Percentiles rank a stretch among this genome's conserved stretches.
phyloP scores from a whole-genome alignment of 2,888 invertebrate genomes.

The Hipparchia semele region DNA sequence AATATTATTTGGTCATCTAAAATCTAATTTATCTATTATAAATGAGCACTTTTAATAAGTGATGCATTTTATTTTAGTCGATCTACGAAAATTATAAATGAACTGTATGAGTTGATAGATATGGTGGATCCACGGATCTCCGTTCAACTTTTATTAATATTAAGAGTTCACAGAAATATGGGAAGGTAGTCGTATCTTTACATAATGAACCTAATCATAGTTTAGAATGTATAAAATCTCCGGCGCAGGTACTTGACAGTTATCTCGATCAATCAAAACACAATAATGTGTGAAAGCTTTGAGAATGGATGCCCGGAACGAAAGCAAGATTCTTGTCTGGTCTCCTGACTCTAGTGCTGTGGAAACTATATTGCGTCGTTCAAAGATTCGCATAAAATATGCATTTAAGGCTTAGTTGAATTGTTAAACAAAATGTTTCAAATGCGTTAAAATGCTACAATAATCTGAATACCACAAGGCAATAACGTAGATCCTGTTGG shows the following conservation, averaged over 20 bases:
- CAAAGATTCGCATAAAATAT: no score
- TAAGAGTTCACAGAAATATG: background rate
- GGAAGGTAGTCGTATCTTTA: background rate
- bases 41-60: no score
- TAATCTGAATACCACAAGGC: slow-evolving; percentile 39
- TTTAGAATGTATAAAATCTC: slow-evolving; percentile 27
- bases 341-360: slow-evolving; percentile 6
- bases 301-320: slow-evolving; percentile 68
- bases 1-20: no score
- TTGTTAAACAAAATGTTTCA: background rate
- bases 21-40: no score
- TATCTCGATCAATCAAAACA: slow-evolving; percentile 56
- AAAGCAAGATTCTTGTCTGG: slow-evolving; percentile 57
- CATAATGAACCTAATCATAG: slow-evolving; percentile 4
- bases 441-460: slow-evolving; percentile 12
- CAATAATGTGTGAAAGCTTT: slow-evolving; percentile 67
- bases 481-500: slow-evolving; percentile 50
- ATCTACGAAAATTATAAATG: no score
- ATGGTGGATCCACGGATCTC: no score
- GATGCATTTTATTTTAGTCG: no score
- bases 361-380: no score
- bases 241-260: slow-evolving; percentile 36
- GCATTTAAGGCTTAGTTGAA: background rate
- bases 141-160: background rate
- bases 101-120: no score